phyloP scores from a whole-genome alignment of 2,888 invertebrate species.

The Strigamia maritima region DNA sequence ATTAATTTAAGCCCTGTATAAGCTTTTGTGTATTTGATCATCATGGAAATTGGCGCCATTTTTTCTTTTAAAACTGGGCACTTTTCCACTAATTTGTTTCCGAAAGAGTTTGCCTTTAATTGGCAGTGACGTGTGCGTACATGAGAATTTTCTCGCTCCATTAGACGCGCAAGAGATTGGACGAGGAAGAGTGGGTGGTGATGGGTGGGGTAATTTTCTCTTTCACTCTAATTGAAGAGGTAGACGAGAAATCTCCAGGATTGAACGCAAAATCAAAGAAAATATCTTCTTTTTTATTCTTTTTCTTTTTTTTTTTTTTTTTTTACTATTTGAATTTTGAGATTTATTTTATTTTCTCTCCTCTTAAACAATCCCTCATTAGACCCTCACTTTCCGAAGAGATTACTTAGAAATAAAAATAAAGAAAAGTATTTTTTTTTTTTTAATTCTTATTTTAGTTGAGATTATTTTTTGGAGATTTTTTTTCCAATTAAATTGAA shows the following conservation, averaged over 20 bases:
- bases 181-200: neutral
- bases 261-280: neutral
- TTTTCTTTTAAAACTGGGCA: neutral
- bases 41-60: neutral
- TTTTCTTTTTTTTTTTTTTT: too few species aligned
- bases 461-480: too few species aligned
- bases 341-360: neutral
- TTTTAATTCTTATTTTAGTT: too few species aligned
- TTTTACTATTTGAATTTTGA: too few species aligned
- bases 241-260: neutral
- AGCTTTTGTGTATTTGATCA: neutral
- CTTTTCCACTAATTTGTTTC: constrained; percentile 15
- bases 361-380: neutral
- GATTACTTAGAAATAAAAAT: too few species aligned
- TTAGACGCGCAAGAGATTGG: neutral
- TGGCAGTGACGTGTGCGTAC: constrained; percentile 1
- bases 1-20: neutral
- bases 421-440: too few species aligned
- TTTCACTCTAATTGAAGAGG: neutral
- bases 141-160: neutral
- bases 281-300: neutral
- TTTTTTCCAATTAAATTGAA: neutral
- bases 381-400: neutral
- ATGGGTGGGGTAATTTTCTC: neutral
- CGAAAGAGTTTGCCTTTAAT: constrained; percentile 30